Base-by-base conservation (phyloP, 1,140 invertebrate genomes). In the Eciton burchellii region DNA sequence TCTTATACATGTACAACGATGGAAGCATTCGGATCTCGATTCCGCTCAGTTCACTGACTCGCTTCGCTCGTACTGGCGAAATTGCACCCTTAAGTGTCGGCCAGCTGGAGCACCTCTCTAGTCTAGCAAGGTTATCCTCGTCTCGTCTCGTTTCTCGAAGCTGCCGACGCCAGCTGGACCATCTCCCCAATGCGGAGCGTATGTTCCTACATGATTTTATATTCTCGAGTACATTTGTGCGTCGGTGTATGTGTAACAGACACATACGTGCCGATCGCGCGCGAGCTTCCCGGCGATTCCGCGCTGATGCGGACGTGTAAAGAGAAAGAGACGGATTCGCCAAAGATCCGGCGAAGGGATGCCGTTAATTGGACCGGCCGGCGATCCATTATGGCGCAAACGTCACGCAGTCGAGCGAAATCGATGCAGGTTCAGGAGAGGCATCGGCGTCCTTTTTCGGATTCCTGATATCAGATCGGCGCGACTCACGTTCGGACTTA, bases 321-420 rank as follows among this genome's bases (percentile, higher is more conserved):
- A n/a, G n/a, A n/a, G n/a, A n/a, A n/a, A n/a, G n/a, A n/a, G n/a
- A n/a, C 35, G 6, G 35, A 35, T 35, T 3, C 35, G 35, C 35
- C 35, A 35, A 6, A 83, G 70, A 87, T 85, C 83, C 62, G 56
- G 73, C 76, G 54, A 63, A 73, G 60, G 77, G 54, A 66, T 83
- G 63, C 60, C 45, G 70, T 74, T 85, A 85, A 85, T 87, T 84
- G 83, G 83, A 82, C 81, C 71, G 57, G 68, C 76, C 82, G 21
- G 65, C 45, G 76, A 65, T 60, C 24, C 62, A 82, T 77, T 77
- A 72, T 84, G 57, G 24, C 35, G 66, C 54, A 35, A 35, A 35
- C 35, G 35, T 35, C n/a, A 56, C 24, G 57, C 56, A 60, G 41
- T 41, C 54, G 68, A 26, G 63, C 57, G 47, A 71, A 71, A 72